Evolutionary conservation across 2,888 invertebrate species (phyloP).

Genomic region (Caenorhabditis panamensis): DNA sequence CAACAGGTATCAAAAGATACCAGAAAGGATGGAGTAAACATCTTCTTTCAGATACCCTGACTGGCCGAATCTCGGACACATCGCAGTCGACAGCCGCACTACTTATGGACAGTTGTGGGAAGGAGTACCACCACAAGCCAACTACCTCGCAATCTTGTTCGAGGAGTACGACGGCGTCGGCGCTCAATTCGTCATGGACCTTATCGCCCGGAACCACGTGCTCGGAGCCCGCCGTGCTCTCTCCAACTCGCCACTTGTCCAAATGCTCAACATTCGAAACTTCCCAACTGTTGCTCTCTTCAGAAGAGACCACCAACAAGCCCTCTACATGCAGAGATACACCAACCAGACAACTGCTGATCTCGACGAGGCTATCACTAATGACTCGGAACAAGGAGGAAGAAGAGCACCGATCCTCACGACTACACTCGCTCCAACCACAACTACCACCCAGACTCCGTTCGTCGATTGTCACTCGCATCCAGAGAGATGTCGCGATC

Average conservation of each 20-base stretch:
- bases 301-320: conserved; percentile 79
- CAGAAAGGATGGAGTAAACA: background rate
- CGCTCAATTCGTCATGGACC: conserved; percentile 78
- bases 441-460: conserved; percentile 70
- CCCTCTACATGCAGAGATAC: conserved; percentile 77
- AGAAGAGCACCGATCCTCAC: conserved; percentile 56
- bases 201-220: conserved; percentile 69
- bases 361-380: conserved; percentile 64
- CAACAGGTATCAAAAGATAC: conserved; percentile 51
- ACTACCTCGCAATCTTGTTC: conserved; percentile 79
- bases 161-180: conserved; percentile 77
- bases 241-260: conserved; percentile 76
- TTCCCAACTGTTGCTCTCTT: conserved; percentile 80
- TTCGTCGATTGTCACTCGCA: conserved; percentile 74
- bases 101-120: conserved; percentile 80
- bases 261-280: conserved; percentile 72
- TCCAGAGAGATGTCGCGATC: conserved; percentile 77
- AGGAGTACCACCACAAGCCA: conserved; percentile 72
- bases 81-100: conserved; percentile 75
- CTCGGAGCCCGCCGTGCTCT: conserved; percentile 77
- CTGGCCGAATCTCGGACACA: conserved; percentile 78
- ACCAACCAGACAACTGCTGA: conserved; percentile 67
- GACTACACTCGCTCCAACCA: conserved; percentile 67
- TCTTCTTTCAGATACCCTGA: conserved; percentile 74
- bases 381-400: conserved; percentile 53